These are phyloP conservation scores for Falco biarmicus DNA, from an alignment of 2,797 vertebrate genomes.

Conservation along the genomic window DNA sequence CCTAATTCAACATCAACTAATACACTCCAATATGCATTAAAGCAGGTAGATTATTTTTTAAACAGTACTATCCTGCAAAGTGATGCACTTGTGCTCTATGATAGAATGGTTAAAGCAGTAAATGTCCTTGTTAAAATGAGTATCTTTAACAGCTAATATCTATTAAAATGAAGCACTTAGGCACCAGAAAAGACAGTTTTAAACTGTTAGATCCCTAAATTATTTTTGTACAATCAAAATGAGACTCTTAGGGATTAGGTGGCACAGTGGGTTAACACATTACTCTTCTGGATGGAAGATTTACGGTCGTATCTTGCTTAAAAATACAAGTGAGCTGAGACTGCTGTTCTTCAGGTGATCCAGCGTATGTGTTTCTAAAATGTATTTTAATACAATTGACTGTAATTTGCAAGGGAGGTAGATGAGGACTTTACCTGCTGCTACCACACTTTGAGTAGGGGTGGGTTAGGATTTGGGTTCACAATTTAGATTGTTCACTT, in stretches of 20 bases:
- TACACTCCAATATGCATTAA: constrained; percentile 49
- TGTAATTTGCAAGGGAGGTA: not conserved
- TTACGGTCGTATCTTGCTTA: not conserved
- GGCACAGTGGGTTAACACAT: constrained; percentile 11
- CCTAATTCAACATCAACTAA: constrained; percentile 45
- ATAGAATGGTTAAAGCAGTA: constrained; percentile 62
- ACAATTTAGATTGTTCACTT: not conserved
- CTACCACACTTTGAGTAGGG: not conserved
- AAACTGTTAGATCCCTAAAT: constrained; percentile 49
- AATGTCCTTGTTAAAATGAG: constrained; percentile 66
- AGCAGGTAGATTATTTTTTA: constrained; percentile 64
- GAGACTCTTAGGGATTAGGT: constrained; percentile 35
- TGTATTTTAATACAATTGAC: not conserved
- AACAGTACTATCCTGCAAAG: constrained; percentile 56
- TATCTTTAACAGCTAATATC: constrained; percentile 66
- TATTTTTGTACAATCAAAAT: constrained; percentile 63
- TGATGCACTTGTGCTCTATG: constrained; percentile 54
- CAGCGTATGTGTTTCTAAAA: not conserved
- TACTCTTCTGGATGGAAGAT: constrained; percentile 18
- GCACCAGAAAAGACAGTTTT: constrained; percentile 47
- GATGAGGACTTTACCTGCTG: not conserved
- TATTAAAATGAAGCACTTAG: constrained; percentile 70
- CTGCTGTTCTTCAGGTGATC: not conserved
- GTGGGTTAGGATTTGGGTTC: not conserved
- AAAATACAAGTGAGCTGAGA: not conserved